Conservation (phyloP, 1,140 invertebrate species). For the Zaprionus ornatus region DNA sequence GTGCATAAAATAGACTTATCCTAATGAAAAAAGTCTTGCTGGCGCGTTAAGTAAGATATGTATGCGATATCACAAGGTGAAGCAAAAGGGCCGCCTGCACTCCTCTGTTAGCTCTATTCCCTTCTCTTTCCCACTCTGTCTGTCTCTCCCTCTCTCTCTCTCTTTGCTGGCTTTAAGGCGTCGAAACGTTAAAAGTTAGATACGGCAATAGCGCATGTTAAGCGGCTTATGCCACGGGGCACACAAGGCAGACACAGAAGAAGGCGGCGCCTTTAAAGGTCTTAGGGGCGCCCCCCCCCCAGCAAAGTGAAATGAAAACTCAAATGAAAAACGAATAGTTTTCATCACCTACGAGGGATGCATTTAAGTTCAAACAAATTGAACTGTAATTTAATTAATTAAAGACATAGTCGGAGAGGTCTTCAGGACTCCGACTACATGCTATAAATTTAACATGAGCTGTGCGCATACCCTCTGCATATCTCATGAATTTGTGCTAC, state of each 20-base stretch:
- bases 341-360: conserved; percentile 1
- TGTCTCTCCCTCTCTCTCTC: background rate
- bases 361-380: conserved; percentile 10
- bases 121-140: conserved; percentile 3
- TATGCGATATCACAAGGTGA: conserved; percentile 57
- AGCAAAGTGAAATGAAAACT: background rate
- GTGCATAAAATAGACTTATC: conserved; percentile 82
- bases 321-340: conserved; percentile 1
- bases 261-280: conserved; percentile 9
- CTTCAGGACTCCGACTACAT: background rate
- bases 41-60: conserved; percentile 81
- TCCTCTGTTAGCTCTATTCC: no score
- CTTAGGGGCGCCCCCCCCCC: background rate
- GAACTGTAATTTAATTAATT: conserved; percentile 9
- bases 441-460: conserved; percentile 1
- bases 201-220: conserved; percentile 68
- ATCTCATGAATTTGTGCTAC: background rate
- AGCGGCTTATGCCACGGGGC: conserved; percentile 58
- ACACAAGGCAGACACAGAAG: background rate
- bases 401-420: background rate
- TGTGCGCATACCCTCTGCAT: background rate
- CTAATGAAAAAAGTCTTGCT: conserved; percentile 82
- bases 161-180: conserved; percentile 55
- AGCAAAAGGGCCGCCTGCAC: background rate
- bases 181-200: conserved; percentile 80